Conservation (phyloP, 1,140 invertebrate genomes). For the Cotesia chilonis region DNA sequence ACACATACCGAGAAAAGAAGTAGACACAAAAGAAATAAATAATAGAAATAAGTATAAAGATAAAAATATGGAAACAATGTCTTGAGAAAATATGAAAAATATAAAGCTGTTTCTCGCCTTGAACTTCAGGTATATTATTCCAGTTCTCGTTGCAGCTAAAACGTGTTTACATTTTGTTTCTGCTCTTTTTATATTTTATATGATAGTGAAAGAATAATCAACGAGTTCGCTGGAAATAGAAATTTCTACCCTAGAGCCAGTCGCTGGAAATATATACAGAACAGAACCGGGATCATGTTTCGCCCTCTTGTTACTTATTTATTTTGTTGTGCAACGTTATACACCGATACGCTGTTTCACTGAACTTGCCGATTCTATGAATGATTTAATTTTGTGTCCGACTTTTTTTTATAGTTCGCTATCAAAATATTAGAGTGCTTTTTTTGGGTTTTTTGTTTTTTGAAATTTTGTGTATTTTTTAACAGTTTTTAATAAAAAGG, state of each 20-base stretch:
- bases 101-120: slow-evolving; percentile 25
- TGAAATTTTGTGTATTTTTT: no score
- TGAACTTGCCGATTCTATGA: no score
- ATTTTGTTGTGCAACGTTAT: neutral
- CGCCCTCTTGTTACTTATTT: neutral
- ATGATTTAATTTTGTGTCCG: no score
- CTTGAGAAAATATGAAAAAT: neutral
- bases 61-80: neutral
- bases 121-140: slow-evolving; percentile 32
- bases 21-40: neutral
- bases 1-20: neutral
- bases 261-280: slow-evolving; percentile 4
- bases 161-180: neutral
- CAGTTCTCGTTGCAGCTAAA: slow-evolving; percentile 10
- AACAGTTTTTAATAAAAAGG: no score
- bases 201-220: slow-evolving; percentile 31
- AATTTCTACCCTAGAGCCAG: slow-evolving; percentile 25
- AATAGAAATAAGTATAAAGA: neutral
- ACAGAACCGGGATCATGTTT: neutral
- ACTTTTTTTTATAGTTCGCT: no score
- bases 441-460: no score
- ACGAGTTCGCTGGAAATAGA: slow-evolving; percentile 14
- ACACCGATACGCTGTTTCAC: neutral
- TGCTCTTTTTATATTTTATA: neutral
- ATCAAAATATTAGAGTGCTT: no score